A percentile compares a stretch with the other conserved stretches of the same genome.
Conservation (phyloP, 1,140 invertebrate species). For the Hypsibius dujardini region DNA sequence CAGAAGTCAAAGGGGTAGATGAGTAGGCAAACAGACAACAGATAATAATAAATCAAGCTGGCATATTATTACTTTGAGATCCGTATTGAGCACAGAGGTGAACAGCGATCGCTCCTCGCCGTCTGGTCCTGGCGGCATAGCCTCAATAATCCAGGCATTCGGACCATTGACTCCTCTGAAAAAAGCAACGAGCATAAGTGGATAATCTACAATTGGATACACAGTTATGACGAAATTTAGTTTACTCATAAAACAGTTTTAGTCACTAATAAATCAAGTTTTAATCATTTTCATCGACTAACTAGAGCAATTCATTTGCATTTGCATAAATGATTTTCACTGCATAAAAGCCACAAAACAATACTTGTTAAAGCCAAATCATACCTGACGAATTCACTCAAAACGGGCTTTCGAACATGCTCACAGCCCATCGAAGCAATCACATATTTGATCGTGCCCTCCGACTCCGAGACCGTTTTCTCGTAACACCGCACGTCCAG, state of each 20-base stretch:
- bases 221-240: no score
- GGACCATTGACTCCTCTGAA: conserved; percentile 11
- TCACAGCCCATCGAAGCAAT: background rate
- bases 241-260: no score
- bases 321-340: no score
- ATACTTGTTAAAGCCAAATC: background rate
- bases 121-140: background rate
- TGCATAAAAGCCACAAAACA: no score
- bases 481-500: conserved; percentile 10
- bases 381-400: background rate
- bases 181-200: background rate
- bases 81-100: background rate
- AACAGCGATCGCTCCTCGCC: background rate
- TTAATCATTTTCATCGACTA: no score
- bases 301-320: no score
- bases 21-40: background rate
- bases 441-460: background rate
- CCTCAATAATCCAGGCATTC: conserved; percentile 11
- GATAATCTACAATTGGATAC: no score
- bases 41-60: background rate
- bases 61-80: background rate
- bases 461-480: background rate
- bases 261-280: no score
- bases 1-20: background rate
- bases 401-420: background rate